Evolutionary conservation across 1,140 invertebrate genomes (phyloP).

Genomic region (Lepidurus couesii): DNA sequence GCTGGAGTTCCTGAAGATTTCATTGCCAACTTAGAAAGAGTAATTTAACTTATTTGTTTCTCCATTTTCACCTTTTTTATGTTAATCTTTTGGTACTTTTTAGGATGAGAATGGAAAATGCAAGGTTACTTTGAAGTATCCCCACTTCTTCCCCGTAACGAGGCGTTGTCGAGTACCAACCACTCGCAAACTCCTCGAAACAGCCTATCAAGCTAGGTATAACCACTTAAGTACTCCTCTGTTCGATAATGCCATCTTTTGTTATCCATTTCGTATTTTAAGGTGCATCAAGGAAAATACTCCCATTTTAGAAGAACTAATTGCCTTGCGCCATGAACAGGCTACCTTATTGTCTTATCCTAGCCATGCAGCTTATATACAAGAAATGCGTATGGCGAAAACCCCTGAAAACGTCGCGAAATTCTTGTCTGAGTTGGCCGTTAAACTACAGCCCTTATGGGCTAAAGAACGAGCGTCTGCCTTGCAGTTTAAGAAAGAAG

Average conservation of each 20-base stretch:
- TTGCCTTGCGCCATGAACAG: conserved; percentile 49
- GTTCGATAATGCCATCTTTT: conserved; percentile 26
- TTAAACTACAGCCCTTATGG: conserved; percentile 48
- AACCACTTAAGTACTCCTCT: background rate
- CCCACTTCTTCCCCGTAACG: conserved; percentile 53
- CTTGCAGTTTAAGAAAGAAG: conserved; percentile 50
- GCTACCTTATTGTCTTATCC: conserved; percentile 49
- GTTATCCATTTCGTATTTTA: conserved; percentile 23
- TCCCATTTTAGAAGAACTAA: conserved; percentile 50
- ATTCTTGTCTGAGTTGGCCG: conserved; percentile 48
- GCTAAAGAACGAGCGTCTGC: conserved; percentile 46
- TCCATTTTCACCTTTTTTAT: background rate
- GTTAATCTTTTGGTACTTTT: background rate
- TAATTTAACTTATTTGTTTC: conserved; percentile 36
- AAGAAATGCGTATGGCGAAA: conserved; percentile 53
- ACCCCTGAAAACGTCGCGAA: conserved; percentile 47
- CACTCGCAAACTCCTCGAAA: conserved; percentile 47
- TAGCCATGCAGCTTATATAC: conserved; percentile 48
- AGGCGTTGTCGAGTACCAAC: conserved; percentile 48
- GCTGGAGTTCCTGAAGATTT: conserved; percentile 48
- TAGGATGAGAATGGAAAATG: conserved; percentile 46
- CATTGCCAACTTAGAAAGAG: conserved; percentile 47
- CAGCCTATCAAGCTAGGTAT: conserved; percentile 48
- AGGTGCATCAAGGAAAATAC: conserved; percentile 51
- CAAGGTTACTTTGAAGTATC: conserved; percentile 51